Percentiles rank a stretch among this genome's conserved stretches.
phyloP scores from a whole-genome alignment of 1,140 invertebrate genomes.

The Arion vulgaris region DNA sequence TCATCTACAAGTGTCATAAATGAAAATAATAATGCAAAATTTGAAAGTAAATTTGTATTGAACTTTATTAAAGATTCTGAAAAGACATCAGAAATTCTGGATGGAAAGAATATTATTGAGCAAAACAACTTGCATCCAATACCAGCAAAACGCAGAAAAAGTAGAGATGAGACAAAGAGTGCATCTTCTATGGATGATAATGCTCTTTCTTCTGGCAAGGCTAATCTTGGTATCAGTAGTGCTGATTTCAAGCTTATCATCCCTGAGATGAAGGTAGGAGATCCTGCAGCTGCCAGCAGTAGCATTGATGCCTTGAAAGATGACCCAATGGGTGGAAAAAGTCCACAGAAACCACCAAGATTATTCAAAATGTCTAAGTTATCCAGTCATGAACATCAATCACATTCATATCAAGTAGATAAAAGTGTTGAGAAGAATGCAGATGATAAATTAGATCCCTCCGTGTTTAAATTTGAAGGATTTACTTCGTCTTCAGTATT shows the following conservation, averaged over 20 bases:
- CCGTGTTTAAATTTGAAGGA: too few species aligned
- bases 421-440: neutral
- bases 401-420: neutral
- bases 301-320: neutral
- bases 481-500: neutral
- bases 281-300: neutral
- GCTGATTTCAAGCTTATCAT: neutral
- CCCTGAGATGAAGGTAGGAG: neutral
- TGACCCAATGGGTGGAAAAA: slow-evolving; percentile 6
- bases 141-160: neutral
- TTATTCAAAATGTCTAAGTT: neutral
- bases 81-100: neutral
- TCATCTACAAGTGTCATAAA: neutral
- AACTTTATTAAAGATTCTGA: neutral
- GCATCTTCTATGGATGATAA: neutral
- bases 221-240: neutral
- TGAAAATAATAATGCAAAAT: neutral
- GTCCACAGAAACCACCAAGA: slow-evolving; percentile 5
- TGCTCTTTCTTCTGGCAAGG: neutral
- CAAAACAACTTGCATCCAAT: neutral
- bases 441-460: neutral
- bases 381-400: neutral
- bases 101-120: neutral
- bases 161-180: neutral
- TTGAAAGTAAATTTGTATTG: neutral